Base-by-base conservation (phyloP, 2,888 invertebrate species). In the Lingula anatina region DNA sequence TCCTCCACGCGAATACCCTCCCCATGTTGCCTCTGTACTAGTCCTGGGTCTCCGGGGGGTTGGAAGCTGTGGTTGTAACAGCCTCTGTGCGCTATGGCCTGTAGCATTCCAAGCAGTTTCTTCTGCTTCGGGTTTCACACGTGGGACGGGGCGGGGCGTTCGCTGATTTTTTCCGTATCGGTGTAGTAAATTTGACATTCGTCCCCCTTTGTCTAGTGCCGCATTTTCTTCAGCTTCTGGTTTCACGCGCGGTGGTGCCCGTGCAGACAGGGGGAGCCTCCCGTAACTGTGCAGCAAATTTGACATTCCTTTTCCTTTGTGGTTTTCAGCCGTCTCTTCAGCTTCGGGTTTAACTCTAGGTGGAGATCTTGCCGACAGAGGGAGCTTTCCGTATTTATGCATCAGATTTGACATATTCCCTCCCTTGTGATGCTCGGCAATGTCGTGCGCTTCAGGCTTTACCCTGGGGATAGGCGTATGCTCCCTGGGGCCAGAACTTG, bases 251-350 rank as follows among this genome's bases (percentile, higher is more conserved):
- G 67, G 67, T 3, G 64, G 61, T 3, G 60, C 53, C 31, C 61
- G 50, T 2, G 59, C 49, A 1, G 63, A 60, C 24, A 52, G 46
- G 0, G 57, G 60, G 28, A 52, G 44, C 24, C 52, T 55, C 5
- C 60, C 61, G 37, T 59, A 59, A 27, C 53, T 60, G 52, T 67
- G 64, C 5, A 67, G 47, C 2, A 65, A 46, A 12, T 44, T 56
- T 35, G 50, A 50, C 62, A 67, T 65, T 27, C 65, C 54, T 26
- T 62, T 64, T 4, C 67, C 67, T 50, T 63, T 61, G 28, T 53
- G 55, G 21, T 60, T 48, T 2, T 57, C 53, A 5, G 62, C 59
- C 37, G 54, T 62, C 20, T 50, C 55, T 35, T 60, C 60, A 2
- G 51, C 62, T 47, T 62, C 62, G 7, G 52, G 45, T 54, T 62